Evolutionary conservation across 1,140 invertebrate genomes (phyloP).

Genomic region (Drosophila malerkotliana): DNA sequence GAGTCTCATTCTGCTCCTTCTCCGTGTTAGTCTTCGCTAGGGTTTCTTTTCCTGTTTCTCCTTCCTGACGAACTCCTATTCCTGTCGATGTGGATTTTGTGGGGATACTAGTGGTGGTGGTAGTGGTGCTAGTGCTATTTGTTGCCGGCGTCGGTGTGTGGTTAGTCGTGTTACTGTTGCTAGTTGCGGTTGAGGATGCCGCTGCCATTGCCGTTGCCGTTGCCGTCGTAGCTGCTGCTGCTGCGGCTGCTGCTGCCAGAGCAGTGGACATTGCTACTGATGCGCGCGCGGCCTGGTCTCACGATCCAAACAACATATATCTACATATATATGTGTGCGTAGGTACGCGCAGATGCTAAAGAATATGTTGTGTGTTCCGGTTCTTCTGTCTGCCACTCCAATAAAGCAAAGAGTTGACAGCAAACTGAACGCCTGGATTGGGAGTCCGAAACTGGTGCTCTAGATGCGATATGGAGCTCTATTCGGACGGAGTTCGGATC

Average conservation of each 20-base stretch:
- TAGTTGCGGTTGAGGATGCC: constrained; percentile 6
- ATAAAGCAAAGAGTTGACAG: constrained; percentile 68
- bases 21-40: background rate
- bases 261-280: constrained; percentile 73
- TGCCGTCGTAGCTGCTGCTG: constrained; percentile 49
- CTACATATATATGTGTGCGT: constrained; percentile 55
- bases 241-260: constrained; percentile 56
- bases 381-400: constrained; percentile 55
- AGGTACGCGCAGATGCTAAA: constrained; percentile 49
- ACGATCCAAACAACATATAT: constrained; percentile 71
- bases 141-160: constrained; percentile 30
- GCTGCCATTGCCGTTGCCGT: constrained; percentile 33
- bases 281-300: constrained; percentile 45
- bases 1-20: background rate
- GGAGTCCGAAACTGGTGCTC: background rate
- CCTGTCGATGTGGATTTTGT: constrained; percentile 9
- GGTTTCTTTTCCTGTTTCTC: background rate
- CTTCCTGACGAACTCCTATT: background rate
- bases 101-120: constrained; percentile 7
- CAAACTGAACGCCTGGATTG: constrained; percentile 35
- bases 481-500: no score
- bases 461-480: background rate
- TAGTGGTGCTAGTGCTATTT: constrained; percentile 18
- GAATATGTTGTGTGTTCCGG: constrained; percentile 66
- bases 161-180: constrained; percentile 25